These are phyloP conservation scores for Bombus fervidus DNA, from an alignment of 1,140 invertebrate genomes.

Conservation along the genomic window DNA sequence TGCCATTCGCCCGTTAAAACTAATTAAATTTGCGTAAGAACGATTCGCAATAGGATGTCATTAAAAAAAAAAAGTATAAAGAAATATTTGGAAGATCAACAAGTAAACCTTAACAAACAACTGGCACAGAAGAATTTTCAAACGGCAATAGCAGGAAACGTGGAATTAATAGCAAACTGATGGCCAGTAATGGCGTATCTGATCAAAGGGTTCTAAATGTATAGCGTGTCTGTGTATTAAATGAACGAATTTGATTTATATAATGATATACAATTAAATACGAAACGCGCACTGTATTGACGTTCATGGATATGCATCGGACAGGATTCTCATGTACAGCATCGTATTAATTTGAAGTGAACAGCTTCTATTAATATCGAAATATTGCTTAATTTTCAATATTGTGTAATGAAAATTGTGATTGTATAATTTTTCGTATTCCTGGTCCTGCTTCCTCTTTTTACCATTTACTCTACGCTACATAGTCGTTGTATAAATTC, in stretches of 20 bases:
- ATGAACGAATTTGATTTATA: constrained; percentile 34
- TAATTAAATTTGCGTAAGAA: constrained; percentile 40
- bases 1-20: constrained; percentile 4
- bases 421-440: not conserved
- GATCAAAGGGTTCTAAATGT: not conserved
- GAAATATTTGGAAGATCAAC: constrained; percentile 12
- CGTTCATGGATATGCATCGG: not conserved
- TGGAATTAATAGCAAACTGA: constrained; percentile 6
- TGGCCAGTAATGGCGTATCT: not conserved
- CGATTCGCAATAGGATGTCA: not conserved
- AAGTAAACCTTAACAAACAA: not conserved
- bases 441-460: no score
- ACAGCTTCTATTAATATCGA: not conserved
- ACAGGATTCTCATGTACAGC: not conserved
- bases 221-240: not conserved
- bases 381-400: not conserved
- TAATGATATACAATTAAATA: constrained; percentile 32
- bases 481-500: not conserved
- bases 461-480: no score
- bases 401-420: not conserved
- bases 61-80: not conserved
- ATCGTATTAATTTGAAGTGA: constrained; percentile 15
- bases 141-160: no score
- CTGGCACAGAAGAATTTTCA: not conserved
- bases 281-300: not conserved